Evolutionary conservation across 1,140 invertebrate species (phyloP), one percentile per base, ranked within the genome.

Genomic region (Philopotamus ludificatus): DNA sequence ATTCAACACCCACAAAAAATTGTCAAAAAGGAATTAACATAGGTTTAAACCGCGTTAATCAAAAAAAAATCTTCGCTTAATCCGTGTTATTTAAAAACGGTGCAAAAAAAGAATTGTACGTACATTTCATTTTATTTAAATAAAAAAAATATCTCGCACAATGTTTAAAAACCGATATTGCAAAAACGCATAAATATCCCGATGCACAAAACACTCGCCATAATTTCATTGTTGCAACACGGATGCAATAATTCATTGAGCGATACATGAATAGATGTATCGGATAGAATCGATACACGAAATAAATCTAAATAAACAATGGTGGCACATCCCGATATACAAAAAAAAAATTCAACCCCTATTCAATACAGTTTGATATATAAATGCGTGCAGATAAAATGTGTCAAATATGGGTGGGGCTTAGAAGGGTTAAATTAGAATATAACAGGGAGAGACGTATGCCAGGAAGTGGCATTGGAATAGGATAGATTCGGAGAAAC

Each of bases 271-370:
- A 63, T 44, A 44, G 54, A 50, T 55, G 39, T 59, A 65, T 65
- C 59, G 41, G 28, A 34, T 20, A 54, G 21, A 49, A 63, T 64
- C 66, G 57, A 68, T 60, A 67, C 21, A 25, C n/a, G 18, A 63
- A 59, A 64, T 68, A 68, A 67, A 68, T 68, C 66, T 68, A 61
- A 65, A 68, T 68, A 65, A 58, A 68, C 63, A 63, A 64, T 68
- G 47, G 47, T 47, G 49, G 54, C 62, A n/a, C n/a, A 53, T 53
- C 51, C 66, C 57, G 25, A 51, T 45, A 23, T 53, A 57, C 9
- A 65, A 63, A 68, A 68, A 65, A 54, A 34, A 51, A 28, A 39
- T 58, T 44, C 26, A n/a, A 18, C 25, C 39, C 25, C 2, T 16
- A 15, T 28, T 28, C 9, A 42, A 57, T 39, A 16, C n/a, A n/a